Conservation (phyloP, 2,113 vertebrate species). For the Eublepharis macularius region DNA sequence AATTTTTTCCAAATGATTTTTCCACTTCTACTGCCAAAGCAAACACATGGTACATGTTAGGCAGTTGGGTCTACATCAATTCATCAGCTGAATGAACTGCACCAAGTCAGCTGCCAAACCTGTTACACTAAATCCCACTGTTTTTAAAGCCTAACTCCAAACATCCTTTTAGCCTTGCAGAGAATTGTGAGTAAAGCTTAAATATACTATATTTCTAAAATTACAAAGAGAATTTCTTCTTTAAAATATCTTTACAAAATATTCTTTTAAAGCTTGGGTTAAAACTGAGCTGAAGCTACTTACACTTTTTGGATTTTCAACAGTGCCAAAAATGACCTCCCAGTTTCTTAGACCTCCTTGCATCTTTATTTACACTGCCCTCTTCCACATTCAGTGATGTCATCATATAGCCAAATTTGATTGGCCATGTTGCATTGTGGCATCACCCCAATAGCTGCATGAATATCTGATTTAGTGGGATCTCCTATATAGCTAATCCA, state of each 20-base stretch:
- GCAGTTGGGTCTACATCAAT: constrained; percentile 67
- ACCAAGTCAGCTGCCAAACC: constrained; percentile 73
- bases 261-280: neutral
- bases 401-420: neutral
- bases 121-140: constrained; percentile 79
- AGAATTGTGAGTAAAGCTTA: constrained; percentile 60
- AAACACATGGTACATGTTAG: constrained; percentile 81
- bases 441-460: neutral
- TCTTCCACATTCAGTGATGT: neutral
- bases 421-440: neutral
- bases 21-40: constrained; percentile 80
- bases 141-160: constrained; percentile 78
- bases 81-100: constrained; percentile 75
- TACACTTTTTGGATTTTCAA: neutral
- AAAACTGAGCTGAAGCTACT: neutral
- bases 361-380: neutral
- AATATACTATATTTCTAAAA: constrained; percentile 58
- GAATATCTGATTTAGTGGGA: neutral
- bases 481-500: neutral
- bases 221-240: constrained; percentile 25
- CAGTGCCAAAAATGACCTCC: neutral
- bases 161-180: constrained; percentile 75
- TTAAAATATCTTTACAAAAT: constrained; percentile 21
- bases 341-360: neutral
- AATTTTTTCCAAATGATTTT: constrained; percentile 80